Evolutionary conservation across 2,888 invertebrate genomes (phyloP).

Genomic region (Colletes collaris): DNA sequence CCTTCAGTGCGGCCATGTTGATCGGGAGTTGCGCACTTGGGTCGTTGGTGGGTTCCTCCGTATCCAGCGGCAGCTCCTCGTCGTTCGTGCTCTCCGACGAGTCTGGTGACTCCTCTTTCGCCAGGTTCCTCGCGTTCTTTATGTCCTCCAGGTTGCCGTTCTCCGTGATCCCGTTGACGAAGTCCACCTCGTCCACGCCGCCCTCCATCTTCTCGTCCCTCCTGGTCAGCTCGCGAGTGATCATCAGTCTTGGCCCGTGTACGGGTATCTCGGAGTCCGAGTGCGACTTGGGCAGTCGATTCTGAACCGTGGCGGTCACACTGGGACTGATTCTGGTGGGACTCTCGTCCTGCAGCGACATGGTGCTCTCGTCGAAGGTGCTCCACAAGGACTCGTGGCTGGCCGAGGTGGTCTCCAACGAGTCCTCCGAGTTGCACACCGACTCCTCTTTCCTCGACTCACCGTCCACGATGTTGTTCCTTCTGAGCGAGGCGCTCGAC

Average conservation of each 20-base stretch:
- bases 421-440: conserved; percentile 71
- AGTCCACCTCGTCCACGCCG: conserved; percentile 63
- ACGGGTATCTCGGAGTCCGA: conserved; percentile 75
- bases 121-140: conserved; percentile 30
- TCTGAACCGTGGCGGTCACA: background rate
- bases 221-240: conserved; percentile 4
- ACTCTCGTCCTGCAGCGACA: conserved; percentile 76
- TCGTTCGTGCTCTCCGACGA: conserved; percentile 19
- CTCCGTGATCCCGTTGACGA: conserved; percentile 21
- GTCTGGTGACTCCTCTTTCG: conserved; percentile 41
- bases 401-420: conserved; percentile 76
- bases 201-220: conserved; percentile 4
- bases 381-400: conserved; percentile 80
- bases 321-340: conserved; percentile 34
- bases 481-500: conserved; percentile 63
- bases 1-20: background rate
- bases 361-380: conserved; percentile 78
- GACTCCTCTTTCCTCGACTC: conserved; percentile 20
- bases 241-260: conserved; percentile 19
- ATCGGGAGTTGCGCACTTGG: background rate
- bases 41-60: background rate
- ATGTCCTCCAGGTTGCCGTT: conserved; percentile 28
- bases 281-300: conserved; percentile 71
- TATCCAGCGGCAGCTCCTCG: conserved; percentile 30
- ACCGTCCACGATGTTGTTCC: conserved; percentile 30